phyloP scores from a whole-genome alignment of 2,113 vertebrate species.

The Forbesichthys papilliferus region DNA sequence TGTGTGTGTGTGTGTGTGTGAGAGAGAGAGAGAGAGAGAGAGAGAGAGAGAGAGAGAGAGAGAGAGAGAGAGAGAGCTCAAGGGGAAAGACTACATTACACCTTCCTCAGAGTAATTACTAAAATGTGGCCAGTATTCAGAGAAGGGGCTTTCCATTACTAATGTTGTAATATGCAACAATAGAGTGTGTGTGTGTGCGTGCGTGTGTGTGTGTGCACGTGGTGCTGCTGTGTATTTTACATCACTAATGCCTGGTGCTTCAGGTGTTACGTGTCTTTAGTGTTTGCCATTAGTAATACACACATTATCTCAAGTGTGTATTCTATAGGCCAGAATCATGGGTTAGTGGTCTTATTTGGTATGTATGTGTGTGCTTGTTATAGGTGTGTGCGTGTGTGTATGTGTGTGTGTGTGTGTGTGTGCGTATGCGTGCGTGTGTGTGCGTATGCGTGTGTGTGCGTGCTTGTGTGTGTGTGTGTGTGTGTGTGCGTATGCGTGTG shows the following conservation, averaged over 20 bases:
- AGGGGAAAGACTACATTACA: conserved; percentile 47
- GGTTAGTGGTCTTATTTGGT: neutral
- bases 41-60: neutral
- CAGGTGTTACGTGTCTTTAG: conserved; percentile 28
- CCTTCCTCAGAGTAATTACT: conserved; percentile 52
- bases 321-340: conserved; percentile 35
- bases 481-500: neutral
- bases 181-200: conserved; percentile 1
- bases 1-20: conserved; percentile 2
- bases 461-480: conserved; percentile 8
- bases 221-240: conserved; percentile 12
- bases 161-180: conserved; percentile 34
- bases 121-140: conserved; percentile 48
- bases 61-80: conserved; percentile 22
- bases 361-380: conserved; percentile 1
- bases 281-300: conserved; percentile 48
- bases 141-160: conserved; percentile 48
- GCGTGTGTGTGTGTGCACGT: conserved; percentile 7
- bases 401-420: conserved; percentile 1
- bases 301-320: conserved; percentile 44
- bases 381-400: neutral
- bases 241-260: conserved; percentile 4
- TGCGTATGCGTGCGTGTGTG: neutral
- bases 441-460: neutral
- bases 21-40: neutral